These are phyloP conservation scores for Pocillopora grandis DNA, from an alignment of 92 coral and sea anemone species.

Conservation along the genomic window DNA sequence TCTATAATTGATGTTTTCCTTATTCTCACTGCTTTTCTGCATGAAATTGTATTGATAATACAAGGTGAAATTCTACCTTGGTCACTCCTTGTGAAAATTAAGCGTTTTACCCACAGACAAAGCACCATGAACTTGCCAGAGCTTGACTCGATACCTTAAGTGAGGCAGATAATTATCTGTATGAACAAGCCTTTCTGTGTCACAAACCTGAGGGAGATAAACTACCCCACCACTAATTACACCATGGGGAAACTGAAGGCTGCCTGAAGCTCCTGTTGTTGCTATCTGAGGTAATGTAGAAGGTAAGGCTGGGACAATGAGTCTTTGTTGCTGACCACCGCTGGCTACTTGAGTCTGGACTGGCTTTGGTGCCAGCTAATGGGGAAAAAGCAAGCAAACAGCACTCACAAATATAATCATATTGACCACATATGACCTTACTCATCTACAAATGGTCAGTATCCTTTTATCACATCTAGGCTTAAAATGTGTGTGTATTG, in stretches of 20 bases:
- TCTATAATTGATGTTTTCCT: too few species aligned
- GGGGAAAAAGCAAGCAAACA: neutral
- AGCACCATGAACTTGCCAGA: too few species aligned
- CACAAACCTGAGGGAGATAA: constrained; percentile 91
- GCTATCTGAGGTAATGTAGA: constrained; percentile 53
- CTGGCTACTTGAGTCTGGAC: constrained; percentile 56
- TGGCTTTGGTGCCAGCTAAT: constrained; percentile 52
- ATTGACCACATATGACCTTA: too few species aligned
- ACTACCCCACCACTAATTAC: constrained; percentile 97
- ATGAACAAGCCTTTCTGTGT: neutral
- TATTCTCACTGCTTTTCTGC: too few species aligned
- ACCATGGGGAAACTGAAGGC: constrained; percentile 93
- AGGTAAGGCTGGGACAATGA: constrained; percentile 81
- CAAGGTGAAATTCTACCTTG: too few species aligned
- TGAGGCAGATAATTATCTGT: neutral
- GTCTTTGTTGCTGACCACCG: constrained; percentile 63
- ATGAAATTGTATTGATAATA: too few species aligned
- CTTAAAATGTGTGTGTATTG: too few species aligned
- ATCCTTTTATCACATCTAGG: too few species aligned
- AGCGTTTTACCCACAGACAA: too few species aligned
- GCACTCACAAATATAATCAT: neutral
- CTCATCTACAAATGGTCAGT: too few species aligned
- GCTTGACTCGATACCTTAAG: too few species aligned
- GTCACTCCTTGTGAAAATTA: too few species aligned
- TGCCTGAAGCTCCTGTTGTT: constrained; percentile 52